A percentile compares a stretch with the other conserved stretches of the same genome.
Conservation (phyloP, 2,113 vertebrate species). For the Sciurus niger region DNA sequence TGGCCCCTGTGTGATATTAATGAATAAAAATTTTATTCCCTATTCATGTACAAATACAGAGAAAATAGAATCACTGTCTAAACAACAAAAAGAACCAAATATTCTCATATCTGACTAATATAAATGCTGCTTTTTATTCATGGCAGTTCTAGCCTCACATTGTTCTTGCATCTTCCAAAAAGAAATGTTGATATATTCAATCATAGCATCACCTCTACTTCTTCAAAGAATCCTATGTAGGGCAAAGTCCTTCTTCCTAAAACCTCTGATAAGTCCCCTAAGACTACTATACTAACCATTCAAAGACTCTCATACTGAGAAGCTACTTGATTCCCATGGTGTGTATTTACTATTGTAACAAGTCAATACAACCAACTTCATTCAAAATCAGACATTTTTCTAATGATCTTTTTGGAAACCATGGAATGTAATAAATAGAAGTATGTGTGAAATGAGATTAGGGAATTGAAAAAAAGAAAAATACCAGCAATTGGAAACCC, state of each 20-base stretch:
- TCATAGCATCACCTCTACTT: not conserved
- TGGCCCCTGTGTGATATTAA: not conserved
- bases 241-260: not conserved
- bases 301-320: not conserved
- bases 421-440: not conserved
- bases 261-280: not conserved
- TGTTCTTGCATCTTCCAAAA: not conserved
- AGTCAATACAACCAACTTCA: not conserved
- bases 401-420: not conserved
- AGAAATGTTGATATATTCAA: not conserved
- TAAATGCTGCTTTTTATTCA: not conserved
- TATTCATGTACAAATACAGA: not conserved
- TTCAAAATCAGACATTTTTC: not conserved
- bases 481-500: not conserved
- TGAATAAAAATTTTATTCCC: not conserved
- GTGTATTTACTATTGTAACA: not conserved
- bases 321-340: not conserved
- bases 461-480: not conserved
- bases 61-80: not conserved
- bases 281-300: not conserved
- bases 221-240: not conserved
- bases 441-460: not conserved
- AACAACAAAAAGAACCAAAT: not conserved
- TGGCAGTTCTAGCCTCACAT: not conserved
- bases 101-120: not conserved